Base-by-base conservation (phyloP, 2,888 invertebrate species). In the Helobdella robusta region DNA sequence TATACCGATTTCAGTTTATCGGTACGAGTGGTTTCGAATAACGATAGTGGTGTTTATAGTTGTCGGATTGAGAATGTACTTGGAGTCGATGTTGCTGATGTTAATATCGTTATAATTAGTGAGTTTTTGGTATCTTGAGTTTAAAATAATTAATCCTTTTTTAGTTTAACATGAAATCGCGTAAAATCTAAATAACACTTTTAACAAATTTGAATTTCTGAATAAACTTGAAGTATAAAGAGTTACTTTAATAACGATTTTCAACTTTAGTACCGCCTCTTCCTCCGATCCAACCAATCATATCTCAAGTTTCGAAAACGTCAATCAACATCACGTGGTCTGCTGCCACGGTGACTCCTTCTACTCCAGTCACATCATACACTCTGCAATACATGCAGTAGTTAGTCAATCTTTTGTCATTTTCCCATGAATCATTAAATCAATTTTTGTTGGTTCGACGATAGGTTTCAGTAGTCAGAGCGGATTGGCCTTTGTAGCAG, bases 271-370 rank as follows among this genome's bases (percentile, higher is more conserved):
- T 60, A 6, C 60, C 60, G 23, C 60, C 60, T 6, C 18, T 8
- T 5, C 34, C 44, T 11, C 56, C 58, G n/a, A 36, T 25, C 4
- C n/a, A 40, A 11, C 6, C 32, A 34, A 4, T 15, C n/a, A 50
- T 71, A 73, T 6, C 71, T 5, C 68, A 74, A 2, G 54, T 71
- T 32, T 74, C 75, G 4, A 70, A 71, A n/a, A 71, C 73, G 5
- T 74, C 74, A n/a, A 72, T 76, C 20, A 70, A 69, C 52, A 64
- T 76, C 46, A 64, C 71, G 8, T 76, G 76, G 76, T 61, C 34
- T 5, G 54, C 56, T 30, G 52, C 65, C 18, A 56, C 44, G 36
- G 44, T 36, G 25, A 35, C 64, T 15, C 28, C 30, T 28, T 30
- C 30, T 18, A 25, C 25, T 15, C 15, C 46, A 50, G 36, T 68